phyloP scores from a whole-genome alignment of 2,888 invertebrate genomes.

The Eristalinus aeneus region DNA sequence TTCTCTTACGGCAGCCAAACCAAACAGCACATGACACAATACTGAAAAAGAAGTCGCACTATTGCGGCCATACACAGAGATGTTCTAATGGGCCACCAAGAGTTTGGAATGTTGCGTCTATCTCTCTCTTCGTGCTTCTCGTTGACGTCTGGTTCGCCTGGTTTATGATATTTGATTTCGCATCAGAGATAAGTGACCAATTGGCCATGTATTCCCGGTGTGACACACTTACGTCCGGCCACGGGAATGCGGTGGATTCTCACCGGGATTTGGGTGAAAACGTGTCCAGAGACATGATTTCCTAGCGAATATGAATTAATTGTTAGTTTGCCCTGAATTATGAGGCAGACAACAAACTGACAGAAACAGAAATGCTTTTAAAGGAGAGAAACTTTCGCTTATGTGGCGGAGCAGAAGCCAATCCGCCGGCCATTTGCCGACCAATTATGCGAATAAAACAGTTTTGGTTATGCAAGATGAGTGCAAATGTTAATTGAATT shows the following conservation, averaged over 20 bases:
- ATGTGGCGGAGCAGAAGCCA: background rate
- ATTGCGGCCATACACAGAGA: constrained; percentile 37
- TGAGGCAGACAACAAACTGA: background rate
- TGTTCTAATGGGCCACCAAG: constrained; percentile 39
- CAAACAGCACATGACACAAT: constrained; percentile 57
- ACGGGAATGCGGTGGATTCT: background rate
- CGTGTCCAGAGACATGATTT: background rate
- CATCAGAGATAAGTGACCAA: constrained; percentile 52
- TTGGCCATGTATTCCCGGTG: constrained; percentile 10
- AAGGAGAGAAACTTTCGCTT: constrained; percentile 45
- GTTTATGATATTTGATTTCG: constrained; percentile 61
- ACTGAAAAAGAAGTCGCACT: constrained; percentile 42
- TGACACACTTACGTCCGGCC: constrained; percentile 52
- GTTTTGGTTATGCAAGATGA: constrained; percentile 32
- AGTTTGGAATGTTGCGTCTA: constrained; percentile 31
- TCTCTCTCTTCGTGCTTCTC: background rate
- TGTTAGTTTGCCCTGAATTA: background rate
- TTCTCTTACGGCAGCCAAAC: constrained; percentile 63
- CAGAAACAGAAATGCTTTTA: constrained; percentile 11
- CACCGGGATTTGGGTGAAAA: background rate
- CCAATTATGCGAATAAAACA: constrained; percentile 9
- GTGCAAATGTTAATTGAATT: constrained; percentile 34
- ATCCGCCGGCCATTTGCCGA: background rate
- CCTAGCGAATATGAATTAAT: background rate
- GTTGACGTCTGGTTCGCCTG: constrained; percentile 18